Evolutionary conservation across 92 coral and sea anemone species (phyloP).

Genomic region (Heteractis magnifica): DNA sequence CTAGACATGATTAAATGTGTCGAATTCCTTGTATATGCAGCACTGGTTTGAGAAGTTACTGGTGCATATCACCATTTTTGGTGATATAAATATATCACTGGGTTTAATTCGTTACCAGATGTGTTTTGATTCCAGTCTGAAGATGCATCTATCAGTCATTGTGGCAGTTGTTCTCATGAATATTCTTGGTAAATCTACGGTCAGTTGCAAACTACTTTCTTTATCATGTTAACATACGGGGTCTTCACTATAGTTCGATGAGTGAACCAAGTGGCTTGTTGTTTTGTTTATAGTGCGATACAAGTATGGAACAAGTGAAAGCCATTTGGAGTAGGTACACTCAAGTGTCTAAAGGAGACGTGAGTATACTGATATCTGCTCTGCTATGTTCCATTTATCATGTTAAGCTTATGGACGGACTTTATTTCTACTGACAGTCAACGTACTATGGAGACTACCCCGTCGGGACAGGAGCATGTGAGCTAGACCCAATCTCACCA

Average conservation of each 20-base stretch:
- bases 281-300: conserved; percentile 28
- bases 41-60: too few species aligned
- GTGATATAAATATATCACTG: too few species aligned
- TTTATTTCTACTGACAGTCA: conserved; percentile 30
- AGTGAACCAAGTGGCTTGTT: neutral
- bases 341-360: conserved; percentile 53
- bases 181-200: neutral
- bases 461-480: conserved; percentile 66
- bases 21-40: too few species aligned
- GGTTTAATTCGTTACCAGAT: neutral
- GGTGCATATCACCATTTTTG: too few species aligned
- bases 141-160: neutral
- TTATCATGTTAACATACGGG: neutral
- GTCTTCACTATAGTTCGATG: neutral
- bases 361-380: conserved; percentile 16
- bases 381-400: too few species aligned
- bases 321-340: conserved; percentile 72
- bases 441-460: conserved; percentile 73
- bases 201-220: neutral
- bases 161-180: neutral
- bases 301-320: conserved; percentile 64
- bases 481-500: conserved; percentile 72
- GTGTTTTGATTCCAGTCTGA: neutral
- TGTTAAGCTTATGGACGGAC: too few species aligned
- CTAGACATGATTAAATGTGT: too few species aligned